These are phyloP conservation scores for Porphyrio hochstetteri DNA, from an alignment of 2,113 vertebrate genomes.

Conservation along the genomic window DNA sequence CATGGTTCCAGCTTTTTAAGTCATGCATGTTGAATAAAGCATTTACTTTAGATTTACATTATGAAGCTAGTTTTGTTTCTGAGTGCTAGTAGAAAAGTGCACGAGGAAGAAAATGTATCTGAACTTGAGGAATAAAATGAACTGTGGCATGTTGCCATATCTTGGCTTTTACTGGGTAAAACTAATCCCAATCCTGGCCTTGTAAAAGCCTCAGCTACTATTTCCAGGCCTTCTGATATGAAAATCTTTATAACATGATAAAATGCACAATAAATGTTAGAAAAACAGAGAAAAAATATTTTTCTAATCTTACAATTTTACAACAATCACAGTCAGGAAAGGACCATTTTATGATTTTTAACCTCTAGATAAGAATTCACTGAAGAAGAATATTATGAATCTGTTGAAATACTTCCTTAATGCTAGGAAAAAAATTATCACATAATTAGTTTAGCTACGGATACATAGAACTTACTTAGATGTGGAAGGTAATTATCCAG, in stretches of 20 bases:
- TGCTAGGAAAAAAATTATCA: not conserved
- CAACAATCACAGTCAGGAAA: not conserved
- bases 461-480: not conserved
- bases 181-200: not conserved
- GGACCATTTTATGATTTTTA: not conserved
- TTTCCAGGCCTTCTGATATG: not conserved
- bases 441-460: not conserved
- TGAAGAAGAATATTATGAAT: not conserved
- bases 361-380: not conserved
- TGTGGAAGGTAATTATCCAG: not conserved
- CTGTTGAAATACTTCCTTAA: not conserved
- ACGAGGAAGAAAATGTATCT: not conserved
- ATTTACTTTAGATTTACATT: not conserved
- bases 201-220: not conserved
- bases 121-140: not conserved
- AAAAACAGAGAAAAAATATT: not conserved
- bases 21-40: fast-evolving
- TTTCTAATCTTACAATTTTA: not conserved
- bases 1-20: not conserved
- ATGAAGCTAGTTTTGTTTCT: not conserved
- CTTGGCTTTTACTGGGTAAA: not conserved
- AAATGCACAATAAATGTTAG: not conserved
- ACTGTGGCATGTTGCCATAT: not conserved
- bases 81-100: not conserved
- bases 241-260: not conserved